A percentile compares a stretch with the other conserved stretches of the same genome.
phyloP scores from a whole-genome alignment of 2,113 vertebrate genomes.

The Taxidea taxus region DNA sequence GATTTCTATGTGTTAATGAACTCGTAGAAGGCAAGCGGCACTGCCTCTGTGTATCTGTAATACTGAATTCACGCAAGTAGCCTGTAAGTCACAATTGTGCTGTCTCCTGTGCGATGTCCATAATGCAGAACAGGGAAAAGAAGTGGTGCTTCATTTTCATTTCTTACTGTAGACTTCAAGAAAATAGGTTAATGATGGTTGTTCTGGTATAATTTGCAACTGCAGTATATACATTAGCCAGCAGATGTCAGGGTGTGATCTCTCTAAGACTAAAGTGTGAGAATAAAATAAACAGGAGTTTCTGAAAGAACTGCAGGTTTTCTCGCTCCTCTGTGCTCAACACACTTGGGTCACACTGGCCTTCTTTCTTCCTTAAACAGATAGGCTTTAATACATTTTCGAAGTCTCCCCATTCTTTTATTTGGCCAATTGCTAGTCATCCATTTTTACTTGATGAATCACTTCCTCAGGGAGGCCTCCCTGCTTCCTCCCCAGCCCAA shows the following conservation, averaged over 20 bases:
- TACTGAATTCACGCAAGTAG: not conserved
- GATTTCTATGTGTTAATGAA: not conserved
- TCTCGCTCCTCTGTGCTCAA: not conserved
- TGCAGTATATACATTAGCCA: constrained; percentile 19
- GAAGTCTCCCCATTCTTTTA: not conserved
- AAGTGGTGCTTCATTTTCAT: constrained; percentile 8
- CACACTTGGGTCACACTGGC: not conserved
- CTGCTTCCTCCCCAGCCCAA: not conserved
- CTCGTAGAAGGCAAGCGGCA: not conserved
- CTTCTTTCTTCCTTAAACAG: not conserved
- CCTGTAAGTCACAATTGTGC: not conserved
- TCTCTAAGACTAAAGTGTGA: not conserved
- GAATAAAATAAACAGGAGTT: not conserved
- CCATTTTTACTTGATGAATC: not conserved
- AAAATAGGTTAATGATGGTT: not conserved
- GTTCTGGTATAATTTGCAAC: not conserved
- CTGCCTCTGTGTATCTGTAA: not conserved
- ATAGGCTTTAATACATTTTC: not conserved
- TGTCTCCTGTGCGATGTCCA: not conserved
- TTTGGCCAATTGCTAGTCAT: not conserved
- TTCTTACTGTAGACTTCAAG: not conserved
- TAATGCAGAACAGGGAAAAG: not conserved
- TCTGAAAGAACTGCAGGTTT: not conserved
- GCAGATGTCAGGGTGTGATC: constrained; percentile 45
- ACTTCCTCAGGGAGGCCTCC: not conserved